Conservation (phyloP, 30 jellyfish, hydroid and myxozoan genomes). For the Aurelia coerulea region DNA sequence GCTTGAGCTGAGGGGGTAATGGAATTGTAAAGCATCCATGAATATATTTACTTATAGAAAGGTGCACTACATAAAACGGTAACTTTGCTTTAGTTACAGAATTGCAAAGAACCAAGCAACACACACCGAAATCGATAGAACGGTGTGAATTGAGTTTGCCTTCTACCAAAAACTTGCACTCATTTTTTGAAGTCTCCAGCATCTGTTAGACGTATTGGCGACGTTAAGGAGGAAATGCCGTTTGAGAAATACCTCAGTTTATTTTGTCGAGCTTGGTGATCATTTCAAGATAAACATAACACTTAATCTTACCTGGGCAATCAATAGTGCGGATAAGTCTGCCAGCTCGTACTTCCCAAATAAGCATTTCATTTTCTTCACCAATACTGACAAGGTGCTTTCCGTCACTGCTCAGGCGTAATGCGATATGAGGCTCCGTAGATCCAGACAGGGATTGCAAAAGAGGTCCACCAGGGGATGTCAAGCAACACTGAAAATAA, state of each 20-base stretch:
- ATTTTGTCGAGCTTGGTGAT: background rate
- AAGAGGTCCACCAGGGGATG: conserved; percentile 82
- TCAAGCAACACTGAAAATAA: conserved; percentile 48
- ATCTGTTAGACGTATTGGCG: too few relatives aligned
- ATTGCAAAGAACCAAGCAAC: too few relatives aligned
- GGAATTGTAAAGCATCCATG: too few relatives aligned
- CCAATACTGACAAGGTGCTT: conserved; percentile 57
- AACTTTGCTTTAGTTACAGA: too few relatives aligned
- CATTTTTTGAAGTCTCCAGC: too few relatives aligned
- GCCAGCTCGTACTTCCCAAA: conserved; percentile 75
- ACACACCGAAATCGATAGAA: too few relatives aligned
- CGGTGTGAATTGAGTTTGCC: too few relatives aligned
- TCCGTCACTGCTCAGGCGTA: conserved; percentile 62
- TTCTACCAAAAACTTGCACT: too few relatives aligned
- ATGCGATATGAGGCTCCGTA: conserved; percentile 22
- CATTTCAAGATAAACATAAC: background rate
- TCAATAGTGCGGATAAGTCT: conserved; percentile 45
- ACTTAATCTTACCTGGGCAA: conserved; percentile 46
- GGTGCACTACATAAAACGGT: too few relatives aligned
- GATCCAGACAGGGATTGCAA: conserved; percentile 79
- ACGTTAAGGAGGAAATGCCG: background rate
- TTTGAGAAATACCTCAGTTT: background rate
- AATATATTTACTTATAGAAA: too few relatives aligned
- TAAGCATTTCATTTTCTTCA: conserved; percentile 45
- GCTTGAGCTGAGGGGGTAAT: too few relatives aligned